These are phyloP conservation scores for Malacoraja senta DNA, from an alignment of 2,797 vertebrate species.

Conservation along the genomic window DNA sequence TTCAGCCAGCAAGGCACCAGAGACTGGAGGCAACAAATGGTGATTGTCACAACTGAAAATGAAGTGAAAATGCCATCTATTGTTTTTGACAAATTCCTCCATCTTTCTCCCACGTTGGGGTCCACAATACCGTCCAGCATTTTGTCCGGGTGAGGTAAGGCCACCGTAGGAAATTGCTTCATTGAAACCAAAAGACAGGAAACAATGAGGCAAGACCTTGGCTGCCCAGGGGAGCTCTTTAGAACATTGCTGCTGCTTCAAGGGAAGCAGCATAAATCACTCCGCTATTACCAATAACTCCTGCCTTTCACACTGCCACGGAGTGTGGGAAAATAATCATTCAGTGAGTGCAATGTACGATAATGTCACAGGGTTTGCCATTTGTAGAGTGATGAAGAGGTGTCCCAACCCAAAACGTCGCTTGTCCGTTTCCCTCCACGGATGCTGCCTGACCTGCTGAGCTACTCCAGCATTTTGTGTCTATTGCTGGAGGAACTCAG, in stretches of 20 bases:
- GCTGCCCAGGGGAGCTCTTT: conserved; percentile 25
- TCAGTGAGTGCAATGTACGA: background rate
- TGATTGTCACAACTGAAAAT: background rate
- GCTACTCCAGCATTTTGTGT: too few relatives aligned
- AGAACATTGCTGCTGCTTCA: background rate
- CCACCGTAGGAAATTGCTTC: conserved; percentile 21
- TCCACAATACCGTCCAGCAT: background rate
- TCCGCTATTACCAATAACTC: conserved; percentile 18
- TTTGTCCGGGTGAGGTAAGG: background rate
- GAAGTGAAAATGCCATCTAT: background rate
- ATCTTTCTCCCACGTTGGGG: background rate
- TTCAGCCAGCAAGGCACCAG: background rate
- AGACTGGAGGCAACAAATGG: background rate
- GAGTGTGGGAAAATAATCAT: conserved; percentile 29
- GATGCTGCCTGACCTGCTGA: too few relatives aligned
- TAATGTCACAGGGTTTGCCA: background rate
- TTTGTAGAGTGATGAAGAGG: background rate
- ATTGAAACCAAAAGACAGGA: conserved; percentile 37
- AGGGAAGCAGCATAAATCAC: conserved; percentile 19
- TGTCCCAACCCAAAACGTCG: too few relatives aligned
- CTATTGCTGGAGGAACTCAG: too few relatives aligned
- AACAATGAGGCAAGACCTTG: conserved; percentile 36
- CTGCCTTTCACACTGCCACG: background rate
- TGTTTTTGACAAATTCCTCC: background rate
- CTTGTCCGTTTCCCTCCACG: too few relatives aligned